These are phyloP conservation scores for Hyles lineata DNA, from an alignment of 2,888 invertebrate species.

Conservation along the genomic window DNA sequence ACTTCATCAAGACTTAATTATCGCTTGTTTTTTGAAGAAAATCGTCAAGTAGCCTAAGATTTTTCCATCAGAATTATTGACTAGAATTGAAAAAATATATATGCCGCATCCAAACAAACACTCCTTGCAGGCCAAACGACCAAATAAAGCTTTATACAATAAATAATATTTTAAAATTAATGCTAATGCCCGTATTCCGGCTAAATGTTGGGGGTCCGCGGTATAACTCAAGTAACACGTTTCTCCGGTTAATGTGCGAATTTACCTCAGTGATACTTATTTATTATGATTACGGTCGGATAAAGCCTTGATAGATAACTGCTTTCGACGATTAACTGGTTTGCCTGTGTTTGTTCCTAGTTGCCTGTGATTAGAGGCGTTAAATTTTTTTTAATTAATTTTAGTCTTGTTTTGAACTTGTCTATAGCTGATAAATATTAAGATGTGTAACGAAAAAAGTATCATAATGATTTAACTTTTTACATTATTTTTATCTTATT, in stretches of 20 bases:
- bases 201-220: constrained; percentile 74
- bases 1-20: too few species aligned
- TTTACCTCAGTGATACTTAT: constrained; percentile 66
- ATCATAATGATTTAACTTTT: too few species aligned
- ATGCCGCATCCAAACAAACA: constrained; percentile 48
- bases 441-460: too few species aligned
- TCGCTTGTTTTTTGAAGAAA: too few species aligned
- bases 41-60: too few species aligned
- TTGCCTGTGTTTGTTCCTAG: constrained; percentile 28
- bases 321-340: constrained; percentile 42
- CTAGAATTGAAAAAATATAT: background rate
- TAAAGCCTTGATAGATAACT: constrained; percentile 71
- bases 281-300: constrained; percentile 75
- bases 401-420: too few species aligned
- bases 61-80: too few species aligned
- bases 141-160: constrained; percentile 72
- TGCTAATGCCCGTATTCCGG: constrained; percentile 79
- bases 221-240: constrained; percentile 69
- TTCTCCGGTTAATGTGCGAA: constrained; percentile 70
- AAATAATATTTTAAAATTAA: constrained; percentile 85
- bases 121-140: constrained; percentile 37
- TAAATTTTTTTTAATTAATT: background rate
- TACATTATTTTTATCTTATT: too few species aligned
- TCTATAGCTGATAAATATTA: too few species aligned
- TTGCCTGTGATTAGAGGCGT: background rate